Evolutionary conservation across 2,113 vertebrate genomes (phyloP).

Genomic region (Perca flavescens): DNA sequence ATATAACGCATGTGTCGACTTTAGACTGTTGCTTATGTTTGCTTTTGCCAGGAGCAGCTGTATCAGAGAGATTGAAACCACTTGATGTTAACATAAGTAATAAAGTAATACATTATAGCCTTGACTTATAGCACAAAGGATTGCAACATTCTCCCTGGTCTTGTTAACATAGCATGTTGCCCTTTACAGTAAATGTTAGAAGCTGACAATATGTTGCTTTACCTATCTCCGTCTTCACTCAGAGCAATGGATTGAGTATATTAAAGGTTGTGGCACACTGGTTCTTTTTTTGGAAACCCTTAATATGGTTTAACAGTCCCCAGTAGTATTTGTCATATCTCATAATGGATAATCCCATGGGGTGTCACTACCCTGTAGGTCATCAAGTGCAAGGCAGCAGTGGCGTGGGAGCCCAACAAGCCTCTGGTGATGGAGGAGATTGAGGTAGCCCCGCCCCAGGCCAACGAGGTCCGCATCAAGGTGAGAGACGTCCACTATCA

Average conservation of each 20-base stretch:
- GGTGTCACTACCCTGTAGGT: constrained; percentile 77
- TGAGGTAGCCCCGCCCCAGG: constrained; percentile 89
- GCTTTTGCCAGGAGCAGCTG: background rate
- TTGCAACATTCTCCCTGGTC: background rate
- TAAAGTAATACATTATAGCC: no score
- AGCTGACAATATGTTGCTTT: background rate
- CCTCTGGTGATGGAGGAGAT: constrained; percentile 90
- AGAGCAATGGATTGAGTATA: background rate
- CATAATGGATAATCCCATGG: background rate
- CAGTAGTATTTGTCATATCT: background rate
- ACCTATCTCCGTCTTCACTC: background rate
- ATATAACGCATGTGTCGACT: background rate
- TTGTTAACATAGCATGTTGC: background rate
- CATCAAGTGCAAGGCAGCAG: constrained; percentile 90
- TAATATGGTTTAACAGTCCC: background rate
- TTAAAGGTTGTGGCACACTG: background rate
- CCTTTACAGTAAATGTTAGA: background rate
- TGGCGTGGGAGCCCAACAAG: constrained; percentile 89
- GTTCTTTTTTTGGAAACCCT: background rate
- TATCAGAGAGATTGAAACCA: background rate
- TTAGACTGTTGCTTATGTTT: background rate
- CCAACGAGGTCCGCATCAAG: constrained; percentile 90
- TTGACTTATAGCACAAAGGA: background rate
- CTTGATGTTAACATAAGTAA: no score
- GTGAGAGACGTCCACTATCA: constrained; percentile 67